These are phyloP conservation scores for Taenioides sp. DNA, from an alignment of 2,797 vertebrate genomes.

Conservation along the genomic window DNA sequence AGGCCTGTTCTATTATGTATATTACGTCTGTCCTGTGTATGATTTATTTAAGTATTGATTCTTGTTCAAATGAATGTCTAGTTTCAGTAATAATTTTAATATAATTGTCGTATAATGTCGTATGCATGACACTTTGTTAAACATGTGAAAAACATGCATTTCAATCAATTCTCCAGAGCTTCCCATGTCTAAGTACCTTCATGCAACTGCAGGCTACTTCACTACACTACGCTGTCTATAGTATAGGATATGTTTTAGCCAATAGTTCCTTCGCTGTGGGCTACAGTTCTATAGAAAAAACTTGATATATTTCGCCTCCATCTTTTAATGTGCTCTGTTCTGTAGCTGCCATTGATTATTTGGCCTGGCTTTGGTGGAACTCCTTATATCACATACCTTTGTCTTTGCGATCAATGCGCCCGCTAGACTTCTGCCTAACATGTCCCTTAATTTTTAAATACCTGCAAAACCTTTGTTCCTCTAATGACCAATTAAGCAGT, in stretches of 20 bases:
- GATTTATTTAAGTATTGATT: no score
- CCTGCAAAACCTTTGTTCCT: conserved; percentile 76
- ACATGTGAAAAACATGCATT: not conserved
- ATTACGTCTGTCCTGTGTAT: no score
- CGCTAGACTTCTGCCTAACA: conserved; percentile 53
- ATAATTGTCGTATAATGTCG: not conserved
- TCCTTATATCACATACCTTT: conserved; percentile 51
- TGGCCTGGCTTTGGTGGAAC: conserved; percentile 19
- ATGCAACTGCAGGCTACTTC: conserved; percentile 24
- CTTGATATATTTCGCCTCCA: conserved; percentile 50
- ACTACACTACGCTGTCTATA: conserved; percentile 6
- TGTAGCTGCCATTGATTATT: conserved; percentile 39
- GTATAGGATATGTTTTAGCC: conserved; percentile 25
- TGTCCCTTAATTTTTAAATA: conserved; percentile 76
- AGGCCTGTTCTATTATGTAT: no score
- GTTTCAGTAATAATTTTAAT: no score
- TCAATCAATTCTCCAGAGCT: not conserved
- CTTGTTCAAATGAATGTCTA: no score
- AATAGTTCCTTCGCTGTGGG: conserved; percentile 12
- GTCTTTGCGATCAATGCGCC: conserved; percentile 60
- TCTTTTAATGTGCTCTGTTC: conserved; percentile 50
- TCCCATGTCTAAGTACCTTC: conserved; percentile 14
- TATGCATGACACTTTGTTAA: not conserved
- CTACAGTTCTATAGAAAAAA: conserved; percentile 40
- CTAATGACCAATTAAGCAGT: conserved; percentile 82